Base-by-base conservation (phyloP, 2,113 vertebrate genomes). In the Otis tarda region DNA sequence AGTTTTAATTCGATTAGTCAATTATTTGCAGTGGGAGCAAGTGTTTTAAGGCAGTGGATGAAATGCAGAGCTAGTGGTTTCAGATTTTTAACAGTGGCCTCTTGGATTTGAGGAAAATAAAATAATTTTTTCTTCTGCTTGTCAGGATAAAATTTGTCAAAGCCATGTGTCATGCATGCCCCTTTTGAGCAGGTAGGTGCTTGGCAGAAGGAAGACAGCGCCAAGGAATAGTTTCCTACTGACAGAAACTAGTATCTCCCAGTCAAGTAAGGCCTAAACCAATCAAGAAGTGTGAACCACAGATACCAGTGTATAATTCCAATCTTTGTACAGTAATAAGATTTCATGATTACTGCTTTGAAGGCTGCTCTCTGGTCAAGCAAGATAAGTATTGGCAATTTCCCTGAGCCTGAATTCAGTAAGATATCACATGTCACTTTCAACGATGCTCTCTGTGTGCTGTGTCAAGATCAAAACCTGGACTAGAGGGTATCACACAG, bases 321-420 rank as follows among this genome's bases (percentile, higher is more conserved):
- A 96, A 96, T 96, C 94, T 96, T 96, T 97, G 92, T 96, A 91
- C 78, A 73, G 93, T 95, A 97, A 96, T 97, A 96, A 96, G 96
- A 95, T 97, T 97, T 95, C 74, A 49, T 96, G 96, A 97, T 97
- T 96, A 94, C 82, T 57, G 69, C 93, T 95, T 97, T 96, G 96
- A 95, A 96, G 92, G 65, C 77, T 96, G 93, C 70, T 85, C 94
- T 95, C 94, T 97, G 97, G 95, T 95, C 96, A 96, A 96, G 93
- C 87, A 92, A 97, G 96, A 96, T 96, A 97, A 97, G 94, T 95
- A 61, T 73, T 93, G 84, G 94, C 95, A 96, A 96, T 95, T 97
- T 97, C 93, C 87, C 87, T 94, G 95, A 81, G 91, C 69, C 90
- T 56, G 79, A 90, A 96, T 97, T 95, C 94, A 75, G 93, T 75